A percentile compares a stretch with the other conserved stretches of the same genome.
These are phyloP conservation scores for Channa striata DNA, from an alignment of 2,797 vertebrate species.

Conservation along the genomic window DNA sequence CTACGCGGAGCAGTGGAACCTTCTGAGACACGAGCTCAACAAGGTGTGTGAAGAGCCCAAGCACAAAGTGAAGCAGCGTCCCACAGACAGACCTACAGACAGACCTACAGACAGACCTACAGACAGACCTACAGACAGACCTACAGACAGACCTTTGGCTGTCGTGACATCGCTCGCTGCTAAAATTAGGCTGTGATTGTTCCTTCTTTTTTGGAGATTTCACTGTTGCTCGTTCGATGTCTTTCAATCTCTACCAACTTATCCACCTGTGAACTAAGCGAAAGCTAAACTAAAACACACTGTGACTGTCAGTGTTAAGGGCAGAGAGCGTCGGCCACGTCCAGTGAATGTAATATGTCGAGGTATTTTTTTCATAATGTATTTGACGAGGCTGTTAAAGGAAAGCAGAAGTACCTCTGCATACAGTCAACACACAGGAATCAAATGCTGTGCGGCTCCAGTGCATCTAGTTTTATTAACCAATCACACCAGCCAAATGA, in stretches of 20 bases:
- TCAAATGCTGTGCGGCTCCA: slow-evolving; percentile 43
- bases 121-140: not conserved
- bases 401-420: not conserved
- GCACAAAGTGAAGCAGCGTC: not conserved
- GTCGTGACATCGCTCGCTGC: not conserved
- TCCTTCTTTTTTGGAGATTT: no score
- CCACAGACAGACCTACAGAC: no score
- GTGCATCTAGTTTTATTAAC: slow-evolving; percentile 50
- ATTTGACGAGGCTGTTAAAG: not conserved
- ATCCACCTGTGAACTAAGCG: no score
- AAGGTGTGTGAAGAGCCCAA: slow-evolving; percentile 82
- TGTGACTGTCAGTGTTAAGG: no score
- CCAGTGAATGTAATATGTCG: no score
- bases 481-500: slow-evolving; percentile 53
- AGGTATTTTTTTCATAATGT: not conserved
- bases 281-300: no score
- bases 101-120: no score
- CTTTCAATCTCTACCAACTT: no score
- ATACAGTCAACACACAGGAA: slow-evolving; percentile 28
- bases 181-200: not conserved
- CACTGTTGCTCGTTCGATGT: not conserved
- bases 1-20: slow-evolving; percentile 91
- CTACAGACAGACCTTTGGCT: not conserved
- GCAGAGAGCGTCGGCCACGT: no score
- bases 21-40: slow-evolving; percentile 90